Evolutionary conservation across 2,888 invertebrate genomes (phyloP).

Genomic region (Tetheella fluctuosa): DNA sequence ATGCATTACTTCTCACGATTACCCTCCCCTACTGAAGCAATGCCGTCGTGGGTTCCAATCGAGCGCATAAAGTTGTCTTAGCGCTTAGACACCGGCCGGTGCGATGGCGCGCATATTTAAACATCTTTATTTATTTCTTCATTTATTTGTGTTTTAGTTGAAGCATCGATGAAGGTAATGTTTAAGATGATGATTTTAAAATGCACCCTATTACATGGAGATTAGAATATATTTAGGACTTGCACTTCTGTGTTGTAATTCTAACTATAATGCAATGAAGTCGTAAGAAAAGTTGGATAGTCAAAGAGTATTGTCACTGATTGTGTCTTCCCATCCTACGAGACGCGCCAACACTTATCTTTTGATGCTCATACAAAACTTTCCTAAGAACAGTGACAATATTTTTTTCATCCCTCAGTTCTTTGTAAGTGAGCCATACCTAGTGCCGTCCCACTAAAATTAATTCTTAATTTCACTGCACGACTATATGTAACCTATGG

Average conservation of each 20-base stretch:
- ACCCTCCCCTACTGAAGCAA: background rate
- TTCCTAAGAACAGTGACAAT: no score
- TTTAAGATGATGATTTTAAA: background rate
- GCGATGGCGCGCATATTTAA: background rate
- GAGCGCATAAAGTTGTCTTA: background rate
- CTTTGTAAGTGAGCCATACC: no score
- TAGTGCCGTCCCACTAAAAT: no score
- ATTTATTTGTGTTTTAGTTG: background rate
- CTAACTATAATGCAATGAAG: no score
- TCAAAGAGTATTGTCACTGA: no score
- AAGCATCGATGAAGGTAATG: background rate
- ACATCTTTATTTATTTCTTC: no score
- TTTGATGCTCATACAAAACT: no score
- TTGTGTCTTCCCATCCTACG: background rate
- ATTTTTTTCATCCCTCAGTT: no score
- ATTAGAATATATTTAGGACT: background rate
- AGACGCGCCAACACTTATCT: no score
- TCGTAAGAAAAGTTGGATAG: background rate
- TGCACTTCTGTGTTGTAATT: no score
- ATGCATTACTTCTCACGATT: slow-evolving; percentile 40
- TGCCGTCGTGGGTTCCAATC: background rate
- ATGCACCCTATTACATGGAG: background rate
- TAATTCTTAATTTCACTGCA: no score
- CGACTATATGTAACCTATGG: no score
- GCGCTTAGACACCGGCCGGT: background rate